Percentiles rank a stretch among this genome's conserved stretches.
Conservation (phyloP, 2,113 vertebrate genomes). For the Equus przewalskii region DNA sequence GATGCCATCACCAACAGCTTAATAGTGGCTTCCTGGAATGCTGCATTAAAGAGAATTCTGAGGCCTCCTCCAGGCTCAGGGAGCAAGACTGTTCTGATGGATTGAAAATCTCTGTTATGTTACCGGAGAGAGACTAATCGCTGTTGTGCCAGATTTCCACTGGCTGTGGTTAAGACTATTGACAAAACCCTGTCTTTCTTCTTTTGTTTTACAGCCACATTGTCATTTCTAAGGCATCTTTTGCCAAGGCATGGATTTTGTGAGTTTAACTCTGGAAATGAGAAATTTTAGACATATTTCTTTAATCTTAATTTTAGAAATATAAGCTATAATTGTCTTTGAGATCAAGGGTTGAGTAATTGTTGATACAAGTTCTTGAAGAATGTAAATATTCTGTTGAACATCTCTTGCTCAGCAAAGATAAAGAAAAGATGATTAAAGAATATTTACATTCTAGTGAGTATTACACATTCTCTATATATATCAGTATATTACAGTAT, state of each 20-base stretch:
- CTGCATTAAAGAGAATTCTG: background rate
- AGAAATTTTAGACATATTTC: background rate
- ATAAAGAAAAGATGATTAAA: background rate
- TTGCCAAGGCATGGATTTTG: background rate
- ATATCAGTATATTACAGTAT: background rate
- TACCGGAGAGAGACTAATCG: background rate
- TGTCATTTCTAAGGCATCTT: background rate
- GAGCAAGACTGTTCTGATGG: background rate
- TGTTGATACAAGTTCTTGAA: background rate
- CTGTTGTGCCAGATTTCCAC: background rate
- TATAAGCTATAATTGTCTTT: background rate
- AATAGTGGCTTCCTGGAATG: background rate
- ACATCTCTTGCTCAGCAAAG: conserved; percentile 14
- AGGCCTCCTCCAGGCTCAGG: background rate
- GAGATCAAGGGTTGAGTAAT: background rate
- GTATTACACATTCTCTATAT: background rate
- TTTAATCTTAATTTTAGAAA: background rate
- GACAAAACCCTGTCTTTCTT: background rate
- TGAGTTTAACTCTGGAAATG: background rate
- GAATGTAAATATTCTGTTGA: conserved; percentile 31
- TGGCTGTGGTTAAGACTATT: background rate
- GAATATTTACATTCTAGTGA: conserved; percentile 1
- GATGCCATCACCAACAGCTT: background rate
- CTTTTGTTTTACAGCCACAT: background rate
- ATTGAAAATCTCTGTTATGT: background rate